Evolutionary conservation across 1,140 invertebrate genomes (phyloP).

Genomic region (fruit fly (Drosophila melanogaster)): Release_6_plus_ISO1_MT NT_037436.4:14859001-14859500

Average conservation of each 20-base stretch:
- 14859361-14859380: too few species aligned
- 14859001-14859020: constrained; percentile 67
- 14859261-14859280: constrained; percentile 13
- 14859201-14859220: constrained; percentile 46
- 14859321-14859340: background rate
- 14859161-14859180: constrained; percentile 44
- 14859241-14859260: constrained; percentile 28
- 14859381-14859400: too few species aligned
- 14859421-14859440: too few species aligned
- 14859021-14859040: constrained; percentile 60
- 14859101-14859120: constrained; percentile 58
- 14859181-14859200: constrained; percentile 22
- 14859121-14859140: constrained; percentile 46
- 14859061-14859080: background rate
- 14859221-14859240: constrained; percentile 47
- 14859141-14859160: background rate
- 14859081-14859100: constrained; percentile 31
- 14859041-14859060: constrained; percentile 27
- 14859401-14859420: too few species aligned
- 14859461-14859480: background rate
- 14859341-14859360: too few species aligned
- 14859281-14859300: constrained; percentile 27
- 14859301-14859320: background rate
- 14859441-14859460: background rate
- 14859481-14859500: background rate